A percentile compares a stretch with the other conserved stretches of the same genome.
Evolutionary conservation across 2,113 vertebrate genomes (phyloP).

Genomic region (Dicerorhinus sumatrensis): DNA sequence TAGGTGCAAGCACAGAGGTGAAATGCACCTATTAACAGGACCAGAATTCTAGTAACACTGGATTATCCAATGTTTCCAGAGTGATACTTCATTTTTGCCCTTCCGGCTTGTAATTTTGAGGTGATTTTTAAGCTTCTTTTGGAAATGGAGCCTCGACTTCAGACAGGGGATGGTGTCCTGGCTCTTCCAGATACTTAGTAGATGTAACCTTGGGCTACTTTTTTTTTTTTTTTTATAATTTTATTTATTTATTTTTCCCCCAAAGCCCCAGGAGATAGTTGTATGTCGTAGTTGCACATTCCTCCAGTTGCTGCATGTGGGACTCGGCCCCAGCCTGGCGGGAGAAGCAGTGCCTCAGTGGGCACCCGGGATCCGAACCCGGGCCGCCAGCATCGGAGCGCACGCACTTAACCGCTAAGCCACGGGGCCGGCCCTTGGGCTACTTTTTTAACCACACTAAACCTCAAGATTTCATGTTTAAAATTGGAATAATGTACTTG

Average conservation of each 20-base stretch:
- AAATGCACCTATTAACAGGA: background rate
- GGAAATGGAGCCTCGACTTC: background rate
- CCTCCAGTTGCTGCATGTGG: too few species aligned
- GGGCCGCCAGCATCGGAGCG: too few species aligned
- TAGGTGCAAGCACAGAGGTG: background rate
- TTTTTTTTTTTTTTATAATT: too few species aligned
- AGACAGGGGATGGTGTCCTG: background rate
- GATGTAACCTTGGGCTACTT: background rate
- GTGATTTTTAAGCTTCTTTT: constrained; percentile 46
- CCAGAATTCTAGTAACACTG: background rate
- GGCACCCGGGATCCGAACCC: too few species aligned
- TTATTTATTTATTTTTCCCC: too few species aligned
- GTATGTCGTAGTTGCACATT: too few species aligned
- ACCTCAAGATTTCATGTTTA: constrained; percentile 55
- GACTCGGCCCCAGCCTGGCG: too few species aligned
- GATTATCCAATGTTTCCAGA: background rate
- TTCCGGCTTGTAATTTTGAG: constrained; percentile 38
- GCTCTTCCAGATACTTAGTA: background rate
- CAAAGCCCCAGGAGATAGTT: too few species aligned
- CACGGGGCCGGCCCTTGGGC: background rate
- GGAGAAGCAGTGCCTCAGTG: too few species aligned
- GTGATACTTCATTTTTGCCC: constrained; percentile 22
- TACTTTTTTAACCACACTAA: background rate
- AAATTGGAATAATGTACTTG: background rate
- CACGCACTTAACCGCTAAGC: too few species aligned